phyloP scores from a whole-genome alignment of 2,797 vertebrate genomes.

The Enteromius trimaculatus region DNA sequence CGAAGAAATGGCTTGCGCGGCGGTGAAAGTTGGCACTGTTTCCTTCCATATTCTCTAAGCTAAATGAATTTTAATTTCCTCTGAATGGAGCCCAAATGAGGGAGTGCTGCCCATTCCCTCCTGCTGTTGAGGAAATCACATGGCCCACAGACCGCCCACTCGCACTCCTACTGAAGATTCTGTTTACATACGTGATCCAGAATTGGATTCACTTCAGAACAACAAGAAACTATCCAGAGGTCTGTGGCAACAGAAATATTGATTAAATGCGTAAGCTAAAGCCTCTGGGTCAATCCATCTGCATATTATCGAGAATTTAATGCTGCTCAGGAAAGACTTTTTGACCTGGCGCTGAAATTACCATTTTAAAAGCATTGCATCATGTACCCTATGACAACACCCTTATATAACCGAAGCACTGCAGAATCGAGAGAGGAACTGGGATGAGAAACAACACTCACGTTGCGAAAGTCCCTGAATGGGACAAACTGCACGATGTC shows the following conservation, averaged over 20 bases:
- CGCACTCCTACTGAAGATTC: slow-evolving; percentile 55
- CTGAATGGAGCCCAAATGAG: slow-evolving; percentile 65
- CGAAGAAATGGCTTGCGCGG: slow-evolving; percentile 33
- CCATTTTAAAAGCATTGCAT: slow-evolving; percentile 13
- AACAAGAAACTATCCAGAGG: slow-evolving; percentile 39
- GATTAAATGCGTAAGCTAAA: slow-evolving; percentile 50
- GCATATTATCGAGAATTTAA: slow-evolving; percentile 44
- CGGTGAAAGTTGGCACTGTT: slow-evolving; percentile 29
- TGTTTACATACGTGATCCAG: slow-evolving; percentile 52
- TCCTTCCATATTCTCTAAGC: slow-evolving; percentile 52
- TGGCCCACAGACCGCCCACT: slow-evolving; percentile 65
- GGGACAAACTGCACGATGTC: slow-evolving; percentile 99
- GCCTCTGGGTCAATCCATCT: slow-evolving; percentile 48
- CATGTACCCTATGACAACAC: slow-evolving; percentile 5
- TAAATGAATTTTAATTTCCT: slow-evolving; percentile 71
- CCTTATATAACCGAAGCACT: slow-evolving; percentile 46
- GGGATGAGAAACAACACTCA: slow-evolving; percentile 72
- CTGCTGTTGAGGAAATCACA: slow-evolving; percentile 69
- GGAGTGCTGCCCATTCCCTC: slow-evolving; percentile 68
- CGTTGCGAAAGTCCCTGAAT: slow-evolving; percentile 95
- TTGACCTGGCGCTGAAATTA: slow-evolving; percentile 37
- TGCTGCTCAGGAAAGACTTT: not conserved
- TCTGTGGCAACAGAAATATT: slow-evolving; percentile 49
- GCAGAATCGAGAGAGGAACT: not conserved
- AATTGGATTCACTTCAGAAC: slow-evolving; percentile 54